phyloP scores from a whole-genome alignment of 2,888 invertebrate genomes.

The Thelaira solivaga region DNA sequence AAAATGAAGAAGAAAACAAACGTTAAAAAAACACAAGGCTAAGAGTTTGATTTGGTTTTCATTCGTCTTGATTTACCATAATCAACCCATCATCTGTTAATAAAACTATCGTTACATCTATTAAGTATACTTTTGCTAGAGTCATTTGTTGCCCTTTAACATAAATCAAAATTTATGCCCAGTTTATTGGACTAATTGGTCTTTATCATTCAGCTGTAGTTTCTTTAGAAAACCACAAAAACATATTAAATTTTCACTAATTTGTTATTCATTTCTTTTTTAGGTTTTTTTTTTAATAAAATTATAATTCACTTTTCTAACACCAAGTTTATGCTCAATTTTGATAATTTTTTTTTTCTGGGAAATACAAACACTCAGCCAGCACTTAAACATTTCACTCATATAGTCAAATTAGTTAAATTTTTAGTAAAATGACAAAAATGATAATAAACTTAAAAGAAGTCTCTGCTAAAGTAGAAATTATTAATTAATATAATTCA shows the following conservation, averaged over 20 bases:
- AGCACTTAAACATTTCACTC: background rate
- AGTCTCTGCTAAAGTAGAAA: too few relatives aligned
- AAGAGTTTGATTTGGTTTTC: slow-evolving; percentile 77
- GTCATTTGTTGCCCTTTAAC: background rate
- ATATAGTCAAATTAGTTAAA: too few relatives aligned
- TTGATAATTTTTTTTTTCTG: background rate
- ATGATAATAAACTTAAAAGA: too few relatives aligned
- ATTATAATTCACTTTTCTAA: background rate
- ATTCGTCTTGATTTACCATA: slow-evolving; percentile 72
- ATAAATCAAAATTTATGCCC: slow-evolving; percentile 1
- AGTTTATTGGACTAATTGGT: background rate
- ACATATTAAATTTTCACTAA: too few relatives aligned
- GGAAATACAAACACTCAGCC: background rate
- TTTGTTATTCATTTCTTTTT: background rate
- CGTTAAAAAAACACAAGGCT: slow-evolving; percentile 26
- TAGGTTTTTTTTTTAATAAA: background rate
- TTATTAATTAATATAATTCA: too few relatives aligned
- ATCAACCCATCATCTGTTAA: slow-evolving; percentile 28
- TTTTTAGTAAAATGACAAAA: too few relatives aligned
- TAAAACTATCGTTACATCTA: background rate
- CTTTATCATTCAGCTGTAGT: background rate
- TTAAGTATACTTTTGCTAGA: background rate
- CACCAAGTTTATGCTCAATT: background rate
- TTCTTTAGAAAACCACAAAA: background rate
- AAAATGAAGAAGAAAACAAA: background rate